Conservation (phyloP, 2,888 invertebrate species). For the Liposcelis brunnea region DNA sequence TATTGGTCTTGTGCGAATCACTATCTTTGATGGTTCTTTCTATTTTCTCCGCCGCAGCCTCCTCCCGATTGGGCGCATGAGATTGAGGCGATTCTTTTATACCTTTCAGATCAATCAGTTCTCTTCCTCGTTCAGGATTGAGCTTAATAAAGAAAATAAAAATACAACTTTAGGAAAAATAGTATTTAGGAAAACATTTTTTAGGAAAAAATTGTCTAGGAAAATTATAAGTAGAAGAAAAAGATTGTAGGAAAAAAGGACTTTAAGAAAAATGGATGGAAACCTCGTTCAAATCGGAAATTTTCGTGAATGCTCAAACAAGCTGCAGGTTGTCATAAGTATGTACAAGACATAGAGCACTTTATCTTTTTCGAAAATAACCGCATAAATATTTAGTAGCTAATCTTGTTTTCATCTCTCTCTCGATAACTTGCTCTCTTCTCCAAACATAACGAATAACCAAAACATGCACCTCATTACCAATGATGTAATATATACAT, state of each 20-base stretch:
- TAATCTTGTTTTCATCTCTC: not conserved
- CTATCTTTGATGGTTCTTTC: too few species aligned
- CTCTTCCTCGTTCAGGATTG: not conserved
- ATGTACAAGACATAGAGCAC: not conserved
- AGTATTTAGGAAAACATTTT: not conserved
- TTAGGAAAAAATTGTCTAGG: too few species aligned
- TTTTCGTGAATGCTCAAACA: too few species aligned
- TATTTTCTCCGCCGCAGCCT: too few species aligned
- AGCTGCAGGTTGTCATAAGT: constrained; percentile 3
- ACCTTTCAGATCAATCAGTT: not conserved
- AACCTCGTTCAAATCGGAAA: not conserved
- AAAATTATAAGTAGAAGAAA: too few species aligned
- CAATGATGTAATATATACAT: too few species aligned
- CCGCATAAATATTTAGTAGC: constrained; percentile 5
- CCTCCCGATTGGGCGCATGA: too few species aligned
- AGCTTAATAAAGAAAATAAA: not conserved
- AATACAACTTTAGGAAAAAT: not conserved
- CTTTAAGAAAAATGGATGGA: not conserved
- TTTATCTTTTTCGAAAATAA: constrained; percentile 5
- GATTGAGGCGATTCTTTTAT: too few species aligned
- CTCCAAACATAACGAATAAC: too few species aligned
- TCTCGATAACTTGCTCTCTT: not conserved
- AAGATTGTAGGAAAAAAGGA: not conserved
- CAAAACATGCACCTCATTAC: too few species aligned
- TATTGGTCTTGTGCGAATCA: too few species aligned